Evolutionary conservation across 2,113 vertebrate species (phyloP), one percentile per base, ranked within the genome.

Genomic region (Amphiprion percula): DNA sequence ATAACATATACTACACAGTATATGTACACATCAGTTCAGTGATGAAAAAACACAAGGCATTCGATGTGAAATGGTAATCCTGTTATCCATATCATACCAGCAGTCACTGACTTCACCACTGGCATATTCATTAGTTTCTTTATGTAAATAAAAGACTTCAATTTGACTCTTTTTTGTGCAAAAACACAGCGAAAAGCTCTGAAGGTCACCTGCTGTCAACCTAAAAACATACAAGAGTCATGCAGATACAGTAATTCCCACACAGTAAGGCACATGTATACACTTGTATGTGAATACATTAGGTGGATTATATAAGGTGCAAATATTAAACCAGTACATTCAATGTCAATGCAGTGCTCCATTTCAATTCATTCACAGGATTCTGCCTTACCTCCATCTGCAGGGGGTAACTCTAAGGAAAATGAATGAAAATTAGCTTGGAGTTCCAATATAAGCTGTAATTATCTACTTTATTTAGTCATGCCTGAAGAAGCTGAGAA

Each of bases 301-400:
- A 16, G 33, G 16, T n/a, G 23, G 55, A 82, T 87, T 84, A 82
- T 24, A 12, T 10, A 59, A 37, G 55, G 65, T 28, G 4, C 30
- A 64, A 24, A 33, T 15, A 64, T 64, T 26, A 33, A 79, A 82
- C 26, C 19, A 69, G 28, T 50, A 26, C 63, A 52, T 37, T 76
- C 50, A n/a, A 1, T 12, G 28, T 44, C 28, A 62, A 19, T 67
- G 52, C 49, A 75, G 30, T 12, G 41, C 44, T 78, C 50, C 19
- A 1, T 10, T 33, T 44, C 28, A 62, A 15, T 67, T 52, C 49
- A 75, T 56, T 60, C 52, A 52, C 23, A 62, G 64, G 4, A 61
- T 71, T 82, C 49, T 63, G 28, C 65, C 92, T 92, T 92, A 92
- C 91, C 91, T 91, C 82, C 90, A 23, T 92, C 87, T 71, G 86